Evolutionary conservation across 2,113 vertebrate genomes (phyloP), one percentile per base, ranked within the genome.

Genomic region (Passer domesticus): DNA sequence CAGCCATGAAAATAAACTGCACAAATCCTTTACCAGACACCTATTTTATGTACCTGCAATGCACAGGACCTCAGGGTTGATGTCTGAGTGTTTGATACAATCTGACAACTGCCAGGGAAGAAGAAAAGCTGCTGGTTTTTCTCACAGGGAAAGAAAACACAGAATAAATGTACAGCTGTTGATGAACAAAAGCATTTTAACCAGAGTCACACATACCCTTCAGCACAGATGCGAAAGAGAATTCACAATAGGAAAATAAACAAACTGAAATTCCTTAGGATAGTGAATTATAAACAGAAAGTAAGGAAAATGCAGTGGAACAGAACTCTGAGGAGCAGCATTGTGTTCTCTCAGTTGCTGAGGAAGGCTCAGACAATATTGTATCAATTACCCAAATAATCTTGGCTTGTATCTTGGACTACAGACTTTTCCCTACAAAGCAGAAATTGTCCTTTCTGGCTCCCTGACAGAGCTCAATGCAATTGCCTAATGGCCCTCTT

Each of bases 401-500:
- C 67, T n/a, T 82, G 94, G 95, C 94, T 94, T 85, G 55, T 78
- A 53, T 58, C 88, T 90, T 63, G n/a, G 56, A 10, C 37, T 27
- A 62, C 53, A 39, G 31, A 82, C 84, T 62, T 58, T 39, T 16
- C 69, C 25, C 70, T 24, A 74, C 92, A 73, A 63, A 91, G 68
- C 89, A 92, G 80, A 68, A 79, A 86, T 25, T 75, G 96, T 95
- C 73, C 73, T 59, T 24, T 8, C 6, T 92, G 85, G 90, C 76
- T 62, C 15, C 9, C 58, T 64, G 70, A 94, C 87, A 97, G 89
- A 90, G 55, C 74, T 80, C 92, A 28, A 58, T 67, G 94, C 92
- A 97, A 94, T 84, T 89, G 94, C 95, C 87, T 98, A 97, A 96
- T 96, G 95, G 90, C 49, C 70, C 74, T 92, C 78, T 72, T 94